Evolutionary conservation across 2,888 invertebrate species (phyloP).

Genomic region (Platycheirus albimanus): DNA sequence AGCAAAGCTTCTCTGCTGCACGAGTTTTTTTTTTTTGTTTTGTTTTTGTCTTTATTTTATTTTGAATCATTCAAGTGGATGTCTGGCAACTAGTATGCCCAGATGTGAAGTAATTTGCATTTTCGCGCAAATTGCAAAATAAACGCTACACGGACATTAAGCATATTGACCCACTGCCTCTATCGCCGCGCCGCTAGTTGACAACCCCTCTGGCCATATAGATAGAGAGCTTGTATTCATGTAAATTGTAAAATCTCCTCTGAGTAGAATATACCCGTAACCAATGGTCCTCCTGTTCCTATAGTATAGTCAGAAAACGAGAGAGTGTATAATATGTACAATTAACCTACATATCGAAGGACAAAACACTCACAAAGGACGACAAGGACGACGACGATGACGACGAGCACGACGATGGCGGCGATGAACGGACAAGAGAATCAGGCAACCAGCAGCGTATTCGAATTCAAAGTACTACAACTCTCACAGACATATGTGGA

Average conservation of each 20-base stretch:
- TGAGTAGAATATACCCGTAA: slow-evolving; percentile 5
- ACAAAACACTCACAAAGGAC: slow-evolving; percentile 30
- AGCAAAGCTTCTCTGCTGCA: not conserved
- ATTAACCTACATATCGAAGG: slow-evolving; percentile 66
- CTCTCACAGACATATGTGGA: slow-evolving; percentile 24
- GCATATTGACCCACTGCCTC: slow-evolving; percentile 40
- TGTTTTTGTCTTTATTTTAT: not conserved
- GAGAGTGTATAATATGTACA: slow-evolving; percentile 38
- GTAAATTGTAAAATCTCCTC: slow-evolving; percentile 11
- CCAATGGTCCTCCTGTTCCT: not conserved
- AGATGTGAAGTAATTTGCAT: slow-evolving; percentile 60
- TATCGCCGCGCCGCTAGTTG: not conserved
- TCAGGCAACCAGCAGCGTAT: slow-evolving; percentile 8
- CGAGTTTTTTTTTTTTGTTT: not conserved
- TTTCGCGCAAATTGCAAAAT: slow-evolving; percentile 57
- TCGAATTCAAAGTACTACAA: not conserved
- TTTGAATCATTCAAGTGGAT: slow-evolving; percentile 31
- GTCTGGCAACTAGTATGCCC: slow-evolving; percentile 18
- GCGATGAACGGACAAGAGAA: slow-evolving; percentile 1
- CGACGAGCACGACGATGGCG: not conserved
- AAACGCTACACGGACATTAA: slow-evolving; percentile 50
- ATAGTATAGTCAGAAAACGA: not conserved
- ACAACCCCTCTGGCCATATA: not conserved
- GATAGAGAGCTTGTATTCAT: not conserved
- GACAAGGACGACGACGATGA: slow-evolving; percentile 1